Evolutionary conservation across 1,140 invertebrate genomes (phyloP), one percentile per base, ranked within the genome.

Genomic region (Chlorops oryzae): DNA sequence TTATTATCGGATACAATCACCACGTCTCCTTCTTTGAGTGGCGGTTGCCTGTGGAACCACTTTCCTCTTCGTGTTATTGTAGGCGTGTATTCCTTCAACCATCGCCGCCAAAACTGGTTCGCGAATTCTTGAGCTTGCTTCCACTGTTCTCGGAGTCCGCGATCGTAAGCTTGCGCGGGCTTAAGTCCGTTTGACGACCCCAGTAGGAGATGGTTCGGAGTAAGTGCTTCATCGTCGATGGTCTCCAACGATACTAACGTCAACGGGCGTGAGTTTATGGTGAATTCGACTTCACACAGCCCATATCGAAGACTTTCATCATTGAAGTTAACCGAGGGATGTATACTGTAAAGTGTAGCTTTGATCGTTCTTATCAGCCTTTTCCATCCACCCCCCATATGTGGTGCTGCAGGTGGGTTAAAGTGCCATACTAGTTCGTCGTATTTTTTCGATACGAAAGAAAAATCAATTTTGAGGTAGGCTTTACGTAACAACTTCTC

Each of bases 341-440:
- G 7, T 32, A 32, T 32, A 32, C 7, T 9, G 7, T 9, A 0
- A 2, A 62, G 18, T 1, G 58, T 43, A 0, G 21, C 25, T 35
- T 65, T 65, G 0, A 61, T 47, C 6, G 42, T 35, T 23, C 32
- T 43, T 1, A 66, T 38, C 13, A 57, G 18, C 2, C 56, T 46
- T 34, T 65, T 56, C 60, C 63, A 68, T 6, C 54, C 41, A 3
- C 61, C 59, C 2, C 61, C 61, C 55, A 57, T 56, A 28, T 63
- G 56, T 9, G 59, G 57, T 2, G 53, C 17, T 17, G 23, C 23
- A 1, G 63, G 56, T 10, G 62, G 58, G 7, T 50, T 62, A 23
- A 63, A 62, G 1, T 49, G 37, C 59, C 58, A 61, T 35, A 50
- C 22, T n/a, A n/a, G n/a, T n/a, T n/a, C n/a, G n/a, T n/a, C n/a